Evolutionary conservation across 2,113 vertebrate genomes (phyloP).

Genomic region (Hippocampus abdominalis): DNA sequence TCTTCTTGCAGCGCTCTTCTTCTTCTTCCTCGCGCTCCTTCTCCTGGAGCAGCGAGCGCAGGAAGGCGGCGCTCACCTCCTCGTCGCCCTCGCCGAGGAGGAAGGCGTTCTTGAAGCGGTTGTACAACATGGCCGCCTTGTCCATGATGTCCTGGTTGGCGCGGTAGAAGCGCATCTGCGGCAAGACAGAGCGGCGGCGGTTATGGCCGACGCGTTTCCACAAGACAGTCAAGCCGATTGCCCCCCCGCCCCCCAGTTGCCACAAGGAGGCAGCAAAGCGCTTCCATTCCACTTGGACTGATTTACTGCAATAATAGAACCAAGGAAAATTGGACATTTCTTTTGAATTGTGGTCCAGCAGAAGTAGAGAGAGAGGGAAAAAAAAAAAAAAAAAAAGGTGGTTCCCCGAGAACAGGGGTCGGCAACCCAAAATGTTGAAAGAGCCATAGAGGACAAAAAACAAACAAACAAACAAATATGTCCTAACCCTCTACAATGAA

Average conservation of each 20-base stretch:
- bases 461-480: too few relatives aligned
- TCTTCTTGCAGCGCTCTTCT: slow-evolving; percentile 60
- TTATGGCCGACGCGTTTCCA: neutral
- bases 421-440: too few relatives aligned
- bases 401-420: too few relatives aligned
- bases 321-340: too few relatives aligned
- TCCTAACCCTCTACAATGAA: too few relatives aligned
- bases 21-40: slow-evolving; percentile 82
- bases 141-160: slow-evolving; percentile 90
- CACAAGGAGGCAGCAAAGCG: too few relatives aligned
- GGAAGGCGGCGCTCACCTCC: slow-evolving; percentile 84
- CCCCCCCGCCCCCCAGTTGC: too few relatives aligned
- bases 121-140: slow-evolving; percentile 94
- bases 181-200: neutral
- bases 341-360: too few relatives aligned
- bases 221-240: too few relatives aligned
- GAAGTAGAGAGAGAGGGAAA: neutral
- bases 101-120: slow-evolving; percentile 94
- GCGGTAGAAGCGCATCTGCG: slow-evolving; percentile 86
- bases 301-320: too few relatives aligned
- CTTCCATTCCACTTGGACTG: too few relatives aligned
- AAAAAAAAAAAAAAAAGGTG: neutral
- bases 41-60: slow-evolving; percentile 87
- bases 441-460: too few relatives aligned
- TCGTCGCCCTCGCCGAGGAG: slow-evolving; percentile 90